These are phyloP conservation scores for Heliconius congener DNA, from an alignment of 1,140 invertebrate species.

Conservation along the genomic window DNA sequence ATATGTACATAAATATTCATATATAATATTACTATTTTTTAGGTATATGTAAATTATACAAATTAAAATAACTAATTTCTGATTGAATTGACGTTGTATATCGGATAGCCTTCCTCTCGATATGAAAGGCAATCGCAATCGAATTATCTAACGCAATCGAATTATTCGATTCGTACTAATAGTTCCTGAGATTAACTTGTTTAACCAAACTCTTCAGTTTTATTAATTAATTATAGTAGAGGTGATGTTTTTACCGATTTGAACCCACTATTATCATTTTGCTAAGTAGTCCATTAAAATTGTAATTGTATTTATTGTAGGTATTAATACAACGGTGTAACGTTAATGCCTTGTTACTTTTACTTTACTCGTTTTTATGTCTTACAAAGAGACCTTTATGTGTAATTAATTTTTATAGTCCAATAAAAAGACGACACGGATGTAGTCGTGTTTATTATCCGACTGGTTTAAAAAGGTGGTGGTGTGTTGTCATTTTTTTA, in stretches of 20 bases:
- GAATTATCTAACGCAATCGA: too few species aligned
- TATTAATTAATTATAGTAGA: too few species aligned
- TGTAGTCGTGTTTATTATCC: constrained; percentile 17
- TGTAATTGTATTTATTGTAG: not conserved
- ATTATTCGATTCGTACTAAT: too few species aligned
- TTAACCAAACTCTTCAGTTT: too few species aligned
- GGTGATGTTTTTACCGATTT: not conserved
- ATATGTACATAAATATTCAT: too few species aligned
- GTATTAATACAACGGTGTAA: constrained; percentile 8
- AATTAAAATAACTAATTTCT: too few species aligned
- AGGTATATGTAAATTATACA: too few species aligned
- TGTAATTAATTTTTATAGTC: constrained; percentile 30
- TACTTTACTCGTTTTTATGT: constrained; percentile 21
- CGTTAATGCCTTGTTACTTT: constrained; percentile 22
- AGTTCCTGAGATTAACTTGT: too few species aligned
- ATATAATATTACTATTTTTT: too few species aligned
- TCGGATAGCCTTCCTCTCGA: too few species aligned
- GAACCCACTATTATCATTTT: not conserved
- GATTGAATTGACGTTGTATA: too few species aligned
- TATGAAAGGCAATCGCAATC: too few species aligned
- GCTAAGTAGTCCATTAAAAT: not conserved
- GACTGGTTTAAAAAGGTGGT: not conserved
- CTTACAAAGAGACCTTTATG: constrained; percentile 17
- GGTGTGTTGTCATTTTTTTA: not conserved
- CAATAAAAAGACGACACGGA: constrained; percentile 21